Percentiles rank a stretch among this genome's conserved stretches.
Conservation (phyloP, 2,797 vertebrate species). For the Coendou prehensilis region DNA sequence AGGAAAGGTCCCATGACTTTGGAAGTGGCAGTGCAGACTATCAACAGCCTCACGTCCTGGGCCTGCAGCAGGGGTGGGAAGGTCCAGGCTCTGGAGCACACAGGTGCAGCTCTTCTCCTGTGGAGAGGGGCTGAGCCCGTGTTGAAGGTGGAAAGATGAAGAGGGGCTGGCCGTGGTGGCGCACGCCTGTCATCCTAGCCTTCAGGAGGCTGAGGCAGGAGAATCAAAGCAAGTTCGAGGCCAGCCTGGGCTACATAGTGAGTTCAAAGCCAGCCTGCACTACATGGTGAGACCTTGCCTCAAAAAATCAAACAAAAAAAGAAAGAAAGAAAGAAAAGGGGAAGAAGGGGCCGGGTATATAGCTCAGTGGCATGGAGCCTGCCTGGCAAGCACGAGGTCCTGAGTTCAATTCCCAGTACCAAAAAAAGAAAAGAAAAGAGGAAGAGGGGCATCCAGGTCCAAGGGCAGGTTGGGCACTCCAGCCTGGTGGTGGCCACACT, state of each 20-base stretch:
- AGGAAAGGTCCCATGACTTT: not conserved
- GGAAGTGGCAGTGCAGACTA: not conserved
- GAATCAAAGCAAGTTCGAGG: not conserved
- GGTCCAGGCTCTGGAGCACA: not conserved
- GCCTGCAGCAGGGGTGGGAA: not conserved
- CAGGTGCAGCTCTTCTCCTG: not conserved
- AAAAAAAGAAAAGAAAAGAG: not conserved
- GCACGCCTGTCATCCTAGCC: not conserved
- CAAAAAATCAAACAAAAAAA: not conserved
- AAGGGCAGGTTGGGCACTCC: not conserved
- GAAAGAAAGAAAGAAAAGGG: not conserved
- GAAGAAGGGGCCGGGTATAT: too few relatives aligned
- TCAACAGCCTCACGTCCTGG: accelerated
- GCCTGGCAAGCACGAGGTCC: too few relatives aligned
- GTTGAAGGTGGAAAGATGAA: not conserved
- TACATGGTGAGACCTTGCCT: not conserved
- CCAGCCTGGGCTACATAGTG: not conserved
- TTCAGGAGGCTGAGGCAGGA: not conserved
- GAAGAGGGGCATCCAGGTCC: not conserved
- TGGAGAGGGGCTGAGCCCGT: not conserved
- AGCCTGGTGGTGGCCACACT: not conserved
- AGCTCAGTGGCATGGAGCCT: too few relatives aligned
- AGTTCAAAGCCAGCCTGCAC: not conserved
- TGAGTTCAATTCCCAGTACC: too few relatives aligned
- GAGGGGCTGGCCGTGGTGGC: not conserved